These are phyloP conservation scores for Gymnoscopelus microlampas DNA, from an alignment of 2,797 vertebrate genomes.

Conservation along the genomic window DNA sequence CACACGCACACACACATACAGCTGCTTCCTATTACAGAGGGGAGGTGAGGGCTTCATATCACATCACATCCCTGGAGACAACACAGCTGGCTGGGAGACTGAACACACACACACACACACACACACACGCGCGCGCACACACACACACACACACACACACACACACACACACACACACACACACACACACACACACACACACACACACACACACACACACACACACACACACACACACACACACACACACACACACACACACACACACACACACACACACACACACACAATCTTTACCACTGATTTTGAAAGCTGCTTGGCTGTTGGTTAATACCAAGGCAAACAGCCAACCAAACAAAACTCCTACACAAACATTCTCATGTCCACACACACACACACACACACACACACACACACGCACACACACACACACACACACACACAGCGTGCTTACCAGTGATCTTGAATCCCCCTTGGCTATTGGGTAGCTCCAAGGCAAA, in stretches of 20 bases:
- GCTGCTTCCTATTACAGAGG: conserved; percentile 73
- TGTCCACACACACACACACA: conserved; percentile 19
- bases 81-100: conserved; percentile 67
- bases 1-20: conserved; percentile 48
- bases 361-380: conserved; percentile 42
- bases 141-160: conserved; percentile 49
- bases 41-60: conserved; percentile 63
- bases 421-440: conserved; percentile 20
- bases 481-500: conserved; percentile 92
- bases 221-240: neutral
- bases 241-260: no score
- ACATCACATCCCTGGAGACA: conserved; percentile 65
- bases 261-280: no score
- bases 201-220: conserved; percentile 3
- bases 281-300: no score
- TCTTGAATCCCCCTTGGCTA: conserved; percentile 90
- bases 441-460: conserved; percentile 82
- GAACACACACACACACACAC: conserved; percentile 25
- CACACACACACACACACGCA: conserved; percentile 20
- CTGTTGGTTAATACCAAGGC: no score
- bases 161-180: conserved; percentile 16
- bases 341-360: no score
- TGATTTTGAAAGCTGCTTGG: no score
- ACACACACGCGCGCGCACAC: conserved; percentile 36
- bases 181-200: neutral